Evolutionary conservation across 1,140 invertebrate species (phyloP).

Genomic region (Panagrolaimus sp.): DNA sequence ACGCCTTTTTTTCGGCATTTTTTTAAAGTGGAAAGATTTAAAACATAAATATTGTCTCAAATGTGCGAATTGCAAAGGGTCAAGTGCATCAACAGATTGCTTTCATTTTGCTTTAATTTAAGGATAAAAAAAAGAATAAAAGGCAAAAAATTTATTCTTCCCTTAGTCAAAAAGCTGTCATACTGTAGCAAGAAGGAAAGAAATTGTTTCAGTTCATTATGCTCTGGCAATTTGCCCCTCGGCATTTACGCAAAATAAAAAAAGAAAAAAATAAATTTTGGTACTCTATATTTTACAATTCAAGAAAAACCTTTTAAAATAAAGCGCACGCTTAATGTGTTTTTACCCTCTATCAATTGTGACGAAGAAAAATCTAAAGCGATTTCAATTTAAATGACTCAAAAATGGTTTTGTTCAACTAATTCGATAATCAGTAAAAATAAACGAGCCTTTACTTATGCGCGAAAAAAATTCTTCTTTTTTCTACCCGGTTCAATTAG

Average conservation of each 20-base stretch:
- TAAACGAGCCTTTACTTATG: background rate
- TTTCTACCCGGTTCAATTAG: conserved; percentile 11
- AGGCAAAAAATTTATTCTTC: background rate
- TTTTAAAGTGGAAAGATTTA: no score
- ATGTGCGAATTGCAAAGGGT: no score
- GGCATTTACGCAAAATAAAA: background rate
- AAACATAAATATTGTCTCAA: no score
- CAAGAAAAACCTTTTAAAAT: conserved; percentile 10
- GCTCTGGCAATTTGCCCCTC: background rate
- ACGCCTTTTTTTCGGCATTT: no score
- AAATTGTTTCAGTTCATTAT: background rate
- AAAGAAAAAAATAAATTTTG: background rate
- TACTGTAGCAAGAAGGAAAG: background rate
- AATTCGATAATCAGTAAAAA: conserved; percentile 15
- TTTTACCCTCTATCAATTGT: conserved; percentile 10
- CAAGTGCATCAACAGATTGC: no score
- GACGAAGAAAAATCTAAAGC: conserved; percentile 5
- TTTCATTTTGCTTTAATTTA: no score
- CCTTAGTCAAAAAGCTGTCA: background rate
- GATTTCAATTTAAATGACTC: conserved; percentile 5
- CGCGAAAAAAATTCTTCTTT: background rate
- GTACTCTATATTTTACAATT: background rate
- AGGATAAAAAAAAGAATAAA: no score
- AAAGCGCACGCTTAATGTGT: conserved; percentile 15
- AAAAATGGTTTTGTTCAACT: conserved; percentile 5